Evolutionary conservation across 1,140 invertebrate species (phyloP), one percentile per base, ranked within the genome.

Genomic region (Tenebrio molitor): DNA sequence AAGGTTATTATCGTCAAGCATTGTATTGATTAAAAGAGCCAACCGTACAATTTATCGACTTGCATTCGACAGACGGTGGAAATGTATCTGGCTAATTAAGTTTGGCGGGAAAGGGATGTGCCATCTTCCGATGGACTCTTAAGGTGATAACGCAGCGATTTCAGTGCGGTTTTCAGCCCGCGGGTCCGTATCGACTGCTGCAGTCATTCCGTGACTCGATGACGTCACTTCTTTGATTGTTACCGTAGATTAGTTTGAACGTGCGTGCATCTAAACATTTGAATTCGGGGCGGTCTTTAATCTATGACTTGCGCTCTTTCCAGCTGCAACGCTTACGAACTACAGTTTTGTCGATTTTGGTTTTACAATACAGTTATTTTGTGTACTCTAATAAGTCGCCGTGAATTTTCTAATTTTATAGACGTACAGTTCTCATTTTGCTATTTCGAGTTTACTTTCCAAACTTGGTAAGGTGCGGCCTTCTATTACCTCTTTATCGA

Each of bases 151-250:
- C 2, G 36, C 7, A 33, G 2, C 6, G 36, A 39, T 39, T 21
- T 53, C 46, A 53, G 46, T 53, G 46, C 46, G 17, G 17, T 53
- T 12, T 53, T 53, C 46, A 8, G 46, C 8, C 14, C 16, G n/a
- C n/a, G 16, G 16, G 42, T 53, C 46, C 17, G 46, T 53, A 53
- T 72, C 44, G 70, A 73, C 72, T 76, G 73, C 63, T 78, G 75
- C 75, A 78, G 75, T 76, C 15, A 69, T 79, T 46, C 65, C 74
- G 76, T 79, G 78, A 77, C 78, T 76, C 50, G 65, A 62, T 79
- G 76, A 79, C 76, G 76, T 79, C 76, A 79, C 53, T 50, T 71
- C 53, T 74, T 72, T 77, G 75, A 78, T 78, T 77, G 69, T 75
- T 73, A 62, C 76, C 71, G 58, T 69, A 76, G 74, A 77, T 76